Base-by-base conservation (phyloP, 2,888 invertebrate species). In the Pristionchus entomophagus region DNA sequence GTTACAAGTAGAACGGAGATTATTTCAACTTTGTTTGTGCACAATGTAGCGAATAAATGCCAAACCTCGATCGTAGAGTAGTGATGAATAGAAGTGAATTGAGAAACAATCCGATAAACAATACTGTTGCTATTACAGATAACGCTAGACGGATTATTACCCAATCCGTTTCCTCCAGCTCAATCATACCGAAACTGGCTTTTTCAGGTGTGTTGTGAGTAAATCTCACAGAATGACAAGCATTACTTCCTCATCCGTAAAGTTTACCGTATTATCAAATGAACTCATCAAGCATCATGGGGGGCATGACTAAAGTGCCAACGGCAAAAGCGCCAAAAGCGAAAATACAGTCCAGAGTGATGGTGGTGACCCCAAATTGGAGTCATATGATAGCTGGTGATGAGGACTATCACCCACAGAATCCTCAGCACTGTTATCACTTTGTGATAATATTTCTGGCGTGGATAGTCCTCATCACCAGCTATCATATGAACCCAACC, bases 1-100 rank as follows among this genome's bases (percentile, higher is more conserved):
- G 10, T 69, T 38, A 38, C 38, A 38, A 19, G 69, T 38, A 10
- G 69, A 69, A 14, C 69, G 69, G 38, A 69, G 69, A 14, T 38
- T 41, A 0, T 38, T 69, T 22, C 22, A 22, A 69, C 22, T 22
- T 41, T 69, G n/a, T 6, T 38, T 38, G 8, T 69, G n/a, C 8
- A 56, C 5, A 56, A 56, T 22, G 22, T 17, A 56, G 56, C n/a
- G 56, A n/a, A 14, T 17, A 56, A 10, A 14, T 56, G 8, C 22
- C 35, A 41, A n/a, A 69, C 69, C 38, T 69, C 17, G 69, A 69
- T 12, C n/a, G 19, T 22, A 69, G 19, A 69, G 69, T 69, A n/a
- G 69, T 69, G 38, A 69, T n/a, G 41, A 69, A 69, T 17, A 69
- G 22, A 10, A 69, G 69, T 35, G 69, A 69, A 69, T 69, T 69